These are phyloP conservation scores for Palythoa grandis DNA, from an alignment of 92 coral and sea anemone species.

Conservation along the genomic window DNA sequence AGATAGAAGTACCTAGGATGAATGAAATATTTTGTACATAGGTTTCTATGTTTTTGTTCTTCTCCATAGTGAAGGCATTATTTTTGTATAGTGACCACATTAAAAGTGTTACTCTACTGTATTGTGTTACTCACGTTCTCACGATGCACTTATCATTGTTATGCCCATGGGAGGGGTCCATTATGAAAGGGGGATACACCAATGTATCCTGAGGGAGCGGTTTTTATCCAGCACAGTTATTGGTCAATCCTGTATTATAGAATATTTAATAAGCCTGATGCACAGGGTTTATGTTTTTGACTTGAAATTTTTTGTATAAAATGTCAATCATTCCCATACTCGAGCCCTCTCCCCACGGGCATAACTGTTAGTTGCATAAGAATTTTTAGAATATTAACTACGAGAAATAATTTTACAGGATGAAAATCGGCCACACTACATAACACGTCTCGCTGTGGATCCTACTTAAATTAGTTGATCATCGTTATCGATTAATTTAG, in stretches of 20 bases:
- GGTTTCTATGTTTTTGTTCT: not conserved
- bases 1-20: not conserved
- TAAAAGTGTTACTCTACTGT: not conserved
- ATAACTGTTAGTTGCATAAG: too few relatives aligned
- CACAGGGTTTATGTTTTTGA: too few relatives aligned
- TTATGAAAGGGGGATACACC: too few relatives aligned
- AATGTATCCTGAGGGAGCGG: too few relatives aligned
- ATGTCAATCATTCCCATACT: too few relatives aligned
- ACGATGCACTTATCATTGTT: not conserved
- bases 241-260: too few relatives aligned
- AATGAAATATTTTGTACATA: constrained; percentile 15
- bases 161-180: too few relatives aligned
- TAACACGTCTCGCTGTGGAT: not conserved
- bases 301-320: too few relatives aligned
- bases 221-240: too few relatives aligned
- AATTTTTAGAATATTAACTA: constrained; percentile 1
- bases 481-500: not conserved
- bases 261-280: too few relatives aligned
- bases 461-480: not conserved
- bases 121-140: not conserved
- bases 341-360: too few relatives aligned
- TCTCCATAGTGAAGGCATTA: not conserved
- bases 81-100: constrained; percentile 13
- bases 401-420: not conserved
- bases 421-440: not conserved